Conservation (phyloP, 1,140 invertebrate genomes). For the Geopemphigus sp. region DNA sequence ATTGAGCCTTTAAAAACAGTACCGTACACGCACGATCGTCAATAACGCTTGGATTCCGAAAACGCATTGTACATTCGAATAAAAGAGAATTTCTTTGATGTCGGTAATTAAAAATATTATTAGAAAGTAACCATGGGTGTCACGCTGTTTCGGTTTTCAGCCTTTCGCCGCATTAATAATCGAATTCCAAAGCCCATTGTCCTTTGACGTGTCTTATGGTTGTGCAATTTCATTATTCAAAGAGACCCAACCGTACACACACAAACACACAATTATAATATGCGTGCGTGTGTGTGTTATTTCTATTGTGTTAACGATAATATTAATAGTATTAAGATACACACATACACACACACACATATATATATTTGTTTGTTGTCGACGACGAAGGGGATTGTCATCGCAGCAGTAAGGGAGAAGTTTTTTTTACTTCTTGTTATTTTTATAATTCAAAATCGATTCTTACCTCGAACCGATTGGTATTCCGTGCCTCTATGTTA, state of each 20-base stretch:
- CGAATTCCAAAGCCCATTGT: constrained; percentile 47
- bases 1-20: constrained; percentile 32
- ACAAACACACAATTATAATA: not conserved
- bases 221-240: constrained; percentile 50
- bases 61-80: constrained; percentile 26
- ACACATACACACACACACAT: not conserved
- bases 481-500: too few relatives aligned
- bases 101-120: constrained; percentile 47
- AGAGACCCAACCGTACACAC: constrained; percentile 8
- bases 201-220: constrained; percentile 49
- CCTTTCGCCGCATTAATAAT: constrained; percentile 49
- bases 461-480: too few relatives aligned
- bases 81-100: constrained; percentile 43
- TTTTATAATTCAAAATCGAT: too few relatives aligned
- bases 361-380: constrained; percentile 3
- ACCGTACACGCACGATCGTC: not conserved
- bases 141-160: constrained; percentile 47
- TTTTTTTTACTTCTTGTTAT: too few relatives aligned
- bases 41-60: not conserved
- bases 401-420: not conserved
- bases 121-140: constrained; percentile 46
- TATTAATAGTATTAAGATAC: not conserved
- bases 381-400: not conserved
- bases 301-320: constrained; percentile 47
- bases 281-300: not conserved